Evolutionary conservation across 2,113 vertebrate genomes (phyloP).

Genomic region (Brienomyrus longianalis): DNA sequence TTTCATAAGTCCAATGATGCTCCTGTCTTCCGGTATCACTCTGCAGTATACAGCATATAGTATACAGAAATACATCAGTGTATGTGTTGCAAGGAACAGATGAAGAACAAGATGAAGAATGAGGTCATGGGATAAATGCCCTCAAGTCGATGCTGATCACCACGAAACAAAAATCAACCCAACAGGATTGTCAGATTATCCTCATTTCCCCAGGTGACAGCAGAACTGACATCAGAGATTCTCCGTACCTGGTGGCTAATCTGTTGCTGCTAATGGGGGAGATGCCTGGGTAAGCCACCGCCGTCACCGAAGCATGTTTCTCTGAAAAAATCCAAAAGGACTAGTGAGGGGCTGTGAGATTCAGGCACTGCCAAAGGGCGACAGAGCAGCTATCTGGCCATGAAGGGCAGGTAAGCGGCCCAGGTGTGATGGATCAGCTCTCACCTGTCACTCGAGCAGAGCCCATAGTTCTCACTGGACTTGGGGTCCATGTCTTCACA

Average conservation of each 20-base stretch:
- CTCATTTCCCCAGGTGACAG: background rate
- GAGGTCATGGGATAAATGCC: background rate
- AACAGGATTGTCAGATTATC: background rate
- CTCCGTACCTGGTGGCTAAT: conserved; percentile 32
- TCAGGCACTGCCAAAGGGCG: no score
- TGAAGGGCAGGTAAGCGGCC: background rate
- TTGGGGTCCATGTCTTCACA: conserved; percentile 62
- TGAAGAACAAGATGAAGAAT: background rate
- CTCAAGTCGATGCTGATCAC: background rate
- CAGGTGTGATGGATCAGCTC: background rate
- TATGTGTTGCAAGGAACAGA: background rate
- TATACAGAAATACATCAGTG: background rate
- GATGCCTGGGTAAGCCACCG: conserved; percentile 45
- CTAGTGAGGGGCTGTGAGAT: background rate
- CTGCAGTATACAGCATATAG: background rate
- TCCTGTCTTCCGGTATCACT: background rate
- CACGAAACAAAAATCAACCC: background rate
- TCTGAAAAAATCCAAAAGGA: conserved; percentile 52
- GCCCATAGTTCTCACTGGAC: conserved; percentile 52
- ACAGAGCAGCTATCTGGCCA: background rate
- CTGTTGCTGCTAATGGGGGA: conserved; percentile 44
- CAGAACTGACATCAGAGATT: background rate
- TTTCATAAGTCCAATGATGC: background rate
- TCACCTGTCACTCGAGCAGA: conserved; percentile 60
- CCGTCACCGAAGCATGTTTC: conserved; percentile 50